phyloP scores from a whole-genome alignment of 2,888 invertebrate genomes.

The Rotaria magnacalcarata region DNA sequence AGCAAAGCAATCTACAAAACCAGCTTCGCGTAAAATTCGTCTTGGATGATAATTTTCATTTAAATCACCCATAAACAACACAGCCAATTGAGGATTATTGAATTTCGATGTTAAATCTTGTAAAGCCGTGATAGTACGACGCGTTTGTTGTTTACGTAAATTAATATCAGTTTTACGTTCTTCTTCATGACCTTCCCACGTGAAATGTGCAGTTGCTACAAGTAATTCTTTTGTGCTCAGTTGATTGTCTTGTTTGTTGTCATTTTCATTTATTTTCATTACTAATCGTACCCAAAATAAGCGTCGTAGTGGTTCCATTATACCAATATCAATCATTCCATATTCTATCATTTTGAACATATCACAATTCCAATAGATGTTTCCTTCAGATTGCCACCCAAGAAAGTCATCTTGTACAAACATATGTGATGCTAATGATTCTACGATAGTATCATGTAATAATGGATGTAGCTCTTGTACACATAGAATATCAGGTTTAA shows the following conservation, averaged over 20 bases:
- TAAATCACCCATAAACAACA: slow-evolving; percentile 7
- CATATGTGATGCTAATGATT: neutral
- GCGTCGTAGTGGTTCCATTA: neutral
- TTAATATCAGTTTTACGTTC: neutral
- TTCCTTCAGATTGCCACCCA: neutral
- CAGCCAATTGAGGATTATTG: neutral
- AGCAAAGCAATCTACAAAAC: neutral
- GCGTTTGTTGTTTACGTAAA: slow-evolving; percentile 1
- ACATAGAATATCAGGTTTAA: neutral
- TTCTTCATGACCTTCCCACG: neutral
- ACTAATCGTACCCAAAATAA: neutral
- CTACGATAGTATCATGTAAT: neutral
- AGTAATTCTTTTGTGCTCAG: neutral
- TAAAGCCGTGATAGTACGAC: neutral
- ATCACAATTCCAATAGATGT: neutral
- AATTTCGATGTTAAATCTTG: neutral
- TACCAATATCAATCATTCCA: neutral
- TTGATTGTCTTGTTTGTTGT: neutral
- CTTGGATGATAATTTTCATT: slow-evolving; percentile 30
- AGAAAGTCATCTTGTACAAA: neutral
- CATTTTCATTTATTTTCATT: neutral
- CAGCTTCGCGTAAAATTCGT: slow-evolving; percentile 12
- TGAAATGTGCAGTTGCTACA: neutral
- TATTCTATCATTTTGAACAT: neutral
- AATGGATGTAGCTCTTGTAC: neutral